These are phyloP conservation scores for Haemorhous mexicanus DNA, from an alignment of 2,113 vertebrate genomes.

Conservation along the genomic window DNA sequence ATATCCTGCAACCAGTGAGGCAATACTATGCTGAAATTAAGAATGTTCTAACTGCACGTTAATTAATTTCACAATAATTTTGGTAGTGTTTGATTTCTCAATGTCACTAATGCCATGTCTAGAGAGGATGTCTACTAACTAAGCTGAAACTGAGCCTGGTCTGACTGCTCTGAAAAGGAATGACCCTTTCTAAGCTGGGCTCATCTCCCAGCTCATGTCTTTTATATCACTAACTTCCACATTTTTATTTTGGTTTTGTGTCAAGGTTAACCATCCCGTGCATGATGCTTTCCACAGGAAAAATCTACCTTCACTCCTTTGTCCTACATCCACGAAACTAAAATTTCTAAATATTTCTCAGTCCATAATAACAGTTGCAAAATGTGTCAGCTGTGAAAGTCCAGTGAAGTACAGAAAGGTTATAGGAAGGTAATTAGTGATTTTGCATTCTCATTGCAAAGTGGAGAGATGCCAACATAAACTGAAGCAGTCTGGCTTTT, in stretches of 20 bases:
- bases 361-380: neutral
- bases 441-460: neutral
- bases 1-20: neutral
- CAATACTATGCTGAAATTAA: neutral
- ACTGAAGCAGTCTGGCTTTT: neutral
- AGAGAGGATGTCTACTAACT: neutral
- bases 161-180: neutral
- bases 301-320: neutral
- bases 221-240: neutral
- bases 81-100: neutral
- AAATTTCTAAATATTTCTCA: neutral
- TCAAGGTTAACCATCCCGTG: neutral
- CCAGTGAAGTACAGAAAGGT: neutral
- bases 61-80: neutral
- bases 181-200: neutral
- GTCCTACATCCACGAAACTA: neutral
- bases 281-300: neutral
- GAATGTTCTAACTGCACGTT: neutral
- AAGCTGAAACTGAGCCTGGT: neutral
- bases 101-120: neutral
- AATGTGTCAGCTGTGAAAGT: neutral
- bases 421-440: neutral
- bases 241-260: neutral
- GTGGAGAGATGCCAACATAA: neutral
- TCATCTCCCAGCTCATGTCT: neutral